Percentiles rank a stretch among this genome's conserved stretches.
phyloP scores from a whole-genome alignment of 2,113 vertebrate genomes.

The Scomber colias region DNA sequence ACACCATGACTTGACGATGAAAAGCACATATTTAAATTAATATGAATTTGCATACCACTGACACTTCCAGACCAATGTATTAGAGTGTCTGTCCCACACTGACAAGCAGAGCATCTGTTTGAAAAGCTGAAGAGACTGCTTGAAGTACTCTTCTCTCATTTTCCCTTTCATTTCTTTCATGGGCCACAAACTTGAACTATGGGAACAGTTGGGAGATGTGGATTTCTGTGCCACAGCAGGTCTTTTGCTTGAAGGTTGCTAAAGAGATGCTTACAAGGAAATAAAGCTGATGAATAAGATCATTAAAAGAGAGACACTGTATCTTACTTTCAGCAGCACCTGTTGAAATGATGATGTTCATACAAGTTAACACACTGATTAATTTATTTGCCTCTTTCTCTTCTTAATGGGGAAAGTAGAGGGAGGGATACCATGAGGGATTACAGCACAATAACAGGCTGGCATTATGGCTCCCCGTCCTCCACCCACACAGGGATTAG shows the following conservation, averaged over 20 bases:
- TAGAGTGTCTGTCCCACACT: conserved; percentile 40
- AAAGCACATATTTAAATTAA: conserved; percentile 70
- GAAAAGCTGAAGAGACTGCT: conserved; percentile 30
- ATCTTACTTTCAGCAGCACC: conserved; percentile 16
- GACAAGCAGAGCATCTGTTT: conserved; percentile 62
- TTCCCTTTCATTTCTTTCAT: conserved; percentile 27
- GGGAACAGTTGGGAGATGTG: conserved; percentile 36
- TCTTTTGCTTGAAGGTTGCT: conserved; percentile 37
- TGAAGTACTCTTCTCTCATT: background rate
- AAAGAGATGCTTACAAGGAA: conserved; percentile 22
- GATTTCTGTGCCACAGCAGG: conserved; percentile 4
- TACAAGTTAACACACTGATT: conserved; percentile 31
- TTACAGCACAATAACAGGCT: conserved; percentile 66
- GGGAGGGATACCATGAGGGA: conserved; percentile 53
- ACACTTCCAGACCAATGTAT: conserved; percentile 48
- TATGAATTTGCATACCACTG: conserved; percentile 61
- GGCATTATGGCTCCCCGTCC: conserved; percentile 55
- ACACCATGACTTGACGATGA: conserved; percentile 56
- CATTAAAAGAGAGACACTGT: background rate
- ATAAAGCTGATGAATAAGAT: conserved; percentile 44
- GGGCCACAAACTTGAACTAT: conserved; percentile 45
- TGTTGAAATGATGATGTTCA: conserved; percentile 42
- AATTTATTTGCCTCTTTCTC: conserved; percentile 47
- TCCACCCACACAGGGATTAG: conserved; percentile 68
- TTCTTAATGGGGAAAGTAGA: conserved; percentile 50